A percentile compares a stretch with the other conserved stretches of the same genome.
Conservation (phyloP, 2,888 invertebrate genomes). For the Torymus aiolomorphi region DNA sequence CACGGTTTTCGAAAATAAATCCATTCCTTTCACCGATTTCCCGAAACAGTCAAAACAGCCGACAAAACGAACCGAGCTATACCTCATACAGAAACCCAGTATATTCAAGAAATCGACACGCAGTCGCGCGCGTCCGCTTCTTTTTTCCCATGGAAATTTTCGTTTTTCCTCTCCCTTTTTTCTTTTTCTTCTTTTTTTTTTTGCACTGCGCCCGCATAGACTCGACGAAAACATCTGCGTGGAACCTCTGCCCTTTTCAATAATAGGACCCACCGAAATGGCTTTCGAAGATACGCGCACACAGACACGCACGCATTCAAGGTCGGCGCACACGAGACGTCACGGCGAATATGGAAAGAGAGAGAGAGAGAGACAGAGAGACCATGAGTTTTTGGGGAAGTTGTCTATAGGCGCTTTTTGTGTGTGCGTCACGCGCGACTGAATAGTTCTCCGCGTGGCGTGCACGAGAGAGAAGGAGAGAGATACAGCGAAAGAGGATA, state of each 20-base stretch:
- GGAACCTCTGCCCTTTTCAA: slow-evolving; percentile 11
- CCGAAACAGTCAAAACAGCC: slow-evolving; percentile 12
- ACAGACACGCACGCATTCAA: slow-evolving; percentile 10
- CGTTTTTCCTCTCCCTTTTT: background rate
- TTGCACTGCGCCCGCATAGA: slow-evolving; percentile 32
- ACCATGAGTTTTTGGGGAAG: slow-evolving; percentile 50
- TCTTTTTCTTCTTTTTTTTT: slow-evolving; percentile 44
- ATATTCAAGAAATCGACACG: background rate
- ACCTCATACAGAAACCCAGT: background rate
- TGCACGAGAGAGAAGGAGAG: slow-evolving; percentile 28
- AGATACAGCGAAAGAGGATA: slow-evolving; percentile 20
- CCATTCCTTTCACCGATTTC: background rate
- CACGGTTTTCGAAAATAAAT: background rate
- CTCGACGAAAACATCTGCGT: slow-evolving; percentile 49
- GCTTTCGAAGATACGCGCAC: background rate
- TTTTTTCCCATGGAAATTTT: slow-evolving; percentile 52
- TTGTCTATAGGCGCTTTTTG: slow-evolving; percentile 20
- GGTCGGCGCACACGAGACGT: slow-evolving; percentile 35
- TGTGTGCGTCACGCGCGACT: background rate
- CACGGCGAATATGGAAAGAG: slow-evolving; percentile 1
- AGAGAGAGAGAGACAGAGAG: background rate
- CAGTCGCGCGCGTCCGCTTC: background rate
- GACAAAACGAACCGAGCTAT: slow-evolving; percentile 11
- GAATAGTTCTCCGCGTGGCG: background rate
- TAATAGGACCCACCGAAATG: slow-evolving; percentile 22